phyloP scores from a whole-genome alignment of 2,797 vertebrate genomes.

The Cottoperca gobio region DNA sequence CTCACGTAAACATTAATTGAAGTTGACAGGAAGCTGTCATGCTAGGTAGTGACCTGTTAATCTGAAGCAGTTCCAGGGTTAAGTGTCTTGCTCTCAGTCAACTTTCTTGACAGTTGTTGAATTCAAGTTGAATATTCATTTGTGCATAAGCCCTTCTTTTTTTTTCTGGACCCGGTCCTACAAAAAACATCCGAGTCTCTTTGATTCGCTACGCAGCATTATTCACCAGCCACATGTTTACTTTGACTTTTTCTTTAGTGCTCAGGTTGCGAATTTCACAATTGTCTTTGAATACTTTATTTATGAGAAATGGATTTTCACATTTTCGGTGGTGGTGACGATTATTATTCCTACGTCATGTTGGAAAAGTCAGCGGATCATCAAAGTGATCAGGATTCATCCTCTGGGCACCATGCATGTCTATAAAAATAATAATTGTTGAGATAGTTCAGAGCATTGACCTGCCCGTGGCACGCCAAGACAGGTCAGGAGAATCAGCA shows the following conservation, averaged over 20 bases:
- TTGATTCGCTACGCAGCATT: background rate
- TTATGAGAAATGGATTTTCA: background rate
- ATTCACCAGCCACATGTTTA: background rate
- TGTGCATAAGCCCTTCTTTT: background rate
- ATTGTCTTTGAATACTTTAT: background rate
- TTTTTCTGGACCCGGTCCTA: background rate
- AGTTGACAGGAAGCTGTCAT: background rate
- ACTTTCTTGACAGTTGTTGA: background rate
- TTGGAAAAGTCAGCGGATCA: background rate
- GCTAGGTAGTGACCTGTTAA: background rate
- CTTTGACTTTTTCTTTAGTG: background rate
- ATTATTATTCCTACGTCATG: background rate
- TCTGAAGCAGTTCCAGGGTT: background rate
- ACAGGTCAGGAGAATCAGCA: too few relatives aligned
- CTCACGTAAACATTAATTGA: background rate
- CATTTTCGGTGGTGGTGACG: background rate
- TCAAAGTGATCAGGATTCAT: background rate
- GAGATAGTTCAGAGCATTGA: too few relatives aligned
- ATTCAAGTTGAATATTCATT: background rate
- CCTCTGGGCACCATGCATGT: background rate
- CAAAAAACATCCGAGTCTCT: slow-evolving; percentile 1
- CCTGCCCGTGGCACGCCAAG: too few relatives aligned
- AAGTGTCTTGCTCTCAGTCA: background rate
- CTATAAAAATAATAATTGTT: background rate
- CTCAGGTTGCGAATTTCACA: background rate